Conservation (phyloP, 2,888 invertebrate species). For the Timandra comae region DNA sequence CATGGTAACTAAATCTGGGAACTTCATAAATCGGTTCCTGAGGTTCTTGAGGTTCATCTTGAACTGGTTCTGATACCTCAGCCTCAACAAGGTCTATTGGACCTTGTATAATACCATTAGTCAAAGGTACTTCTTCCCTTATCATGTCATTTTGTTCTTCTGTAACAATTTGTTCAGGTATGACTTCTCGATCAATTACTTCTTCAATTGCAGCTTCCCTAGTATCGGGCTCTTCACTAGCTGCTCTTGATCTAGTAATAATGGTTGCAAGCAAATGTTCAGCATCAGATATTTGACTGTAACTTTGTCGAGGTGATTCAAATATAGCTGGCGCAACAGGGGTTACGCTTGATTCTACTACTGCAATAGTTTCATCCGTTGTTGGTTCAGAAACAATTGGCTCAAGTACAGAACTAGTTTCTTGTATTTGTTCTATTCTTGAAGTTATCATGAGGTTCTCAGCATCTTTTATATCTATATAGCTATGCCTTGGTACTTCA, state of each 20-base stretch:
- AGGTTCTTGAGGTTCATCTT: conserved; percentile 6
- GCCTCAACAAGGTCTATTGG: conserved; percentile 4
- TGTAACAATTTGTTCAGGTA: no score
- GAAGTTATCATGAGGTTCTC: conserved; percentile 16
- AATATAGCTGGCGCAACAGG: conserved; percentile 1
- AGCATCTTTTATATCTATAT: conserved; percentile 18
- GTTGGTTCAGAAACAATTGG: neutral
- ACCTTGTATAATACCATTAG: conserved; percentile 6
- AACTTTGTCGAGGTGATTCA: conserved; percentile 21
- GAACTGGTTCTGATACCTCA: conserved; percentile 3
- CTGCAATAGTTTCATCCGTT: neutral
- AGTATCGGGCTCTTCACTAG: conserved; percentile 16
- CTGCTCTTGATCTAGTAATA: conserved; percentile 21
- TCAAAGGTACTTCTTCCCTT: conserved; percentile 5
- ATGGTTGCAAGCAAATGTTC: conserved; percentile 31
- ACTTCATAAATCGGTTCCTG: conserved; percentile 27
- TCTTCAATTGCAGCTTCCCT: conserved; percentile 5
- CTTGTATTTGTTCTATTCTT: neutral
- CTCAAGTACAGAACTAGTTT: neutral
- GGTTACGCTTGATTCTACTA: conserved; percentile 3
- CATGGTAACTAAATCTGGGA: conserved; percentile 39
- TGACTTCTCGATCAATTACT: no score
- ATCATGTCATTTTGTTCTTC: no score
- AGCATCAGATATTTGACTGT: conserved; percentile 35
- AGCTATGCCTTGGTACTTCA: conserved; percentile 14